Base-by-base conservation (phyloP, 92 coral and sea anemone species). In the Zoanthus sansibaricus region DNA sequence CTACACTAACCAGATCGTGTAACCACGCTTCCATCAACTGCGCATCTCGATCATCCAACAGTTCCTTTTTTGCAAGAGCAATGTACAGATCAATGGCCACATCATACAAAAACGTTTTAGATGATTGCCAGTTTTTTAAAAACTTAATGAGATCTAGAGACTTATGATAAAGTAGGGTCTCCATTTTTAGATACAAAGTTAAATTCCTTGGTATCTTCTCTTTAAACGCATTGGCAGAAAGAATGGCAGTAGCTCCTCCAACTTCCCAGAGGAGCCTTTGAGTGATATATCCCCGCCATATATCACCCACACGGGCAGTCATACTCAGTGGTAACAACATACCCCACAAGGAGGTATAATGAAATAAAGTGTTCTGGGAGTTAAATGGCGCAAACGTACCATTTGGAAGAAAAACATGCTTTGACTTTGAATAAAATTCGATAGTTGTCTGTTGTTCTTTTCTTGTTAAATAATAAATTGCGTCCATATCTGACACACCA, bases 21-120 rank as follows among this genome's bases (percentile, higher is more conserved):
- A 80, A 80, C 85, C 85, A 80, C 59, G 85, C 85, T 46, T 80
- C 85, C 85, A 80, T 45, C 75, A 80, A 49, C 18, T 80, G 61
- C 10, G 85, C 74, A 80, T 80, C 85, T 1, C 56, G 62, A 64
- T 21, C 74, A 25, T 80, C 75, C 21, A 80, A 64, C 52, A 80
- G 11, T 66, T 66, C 18, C 20, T 66, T 64, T 49, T 46, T 80
- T 66, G 74, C 85, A 66, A 80, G 85, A 3, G 47, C 62, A 42
- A 80, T 66, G 18, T 49, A 45, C 20, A 80, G 48, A 64, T 80
- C 85, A 64, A 80, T 72, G 12, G 62, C 74, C 70, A 16, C 30
- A 64, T 80, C 85, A 80, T 64, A 80, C 21, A 80, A 66, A 33
- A 17, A 37, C 0, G 85, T 46, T 62, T 80, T 80, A 46, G 59